Conservation (phyloP, 2,113 vertebrate species). For the Apteryx mantelli region DNA sequence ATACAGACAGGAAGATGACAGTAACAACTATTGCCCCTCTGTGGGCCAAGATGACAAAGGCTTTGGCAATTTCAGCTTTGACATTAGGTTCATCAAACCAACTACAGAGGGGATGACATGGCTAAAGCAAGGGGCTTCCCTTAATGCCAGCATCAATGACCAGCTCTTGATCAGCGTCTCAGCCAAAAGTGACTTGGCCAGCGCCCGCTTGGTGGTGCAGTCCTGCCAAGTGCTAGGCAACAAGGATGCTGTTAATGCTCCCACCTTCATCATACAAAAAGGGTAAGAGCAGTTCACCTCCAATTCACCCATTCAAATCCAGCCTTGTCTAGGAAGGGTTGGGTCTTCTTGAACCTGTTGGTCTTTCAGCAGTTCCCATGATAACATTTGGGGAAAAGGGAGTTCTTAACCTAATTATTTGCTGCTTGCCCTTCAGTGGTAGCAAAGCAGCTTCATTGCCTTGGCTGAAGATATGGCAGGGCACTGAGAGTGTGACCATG, state of each 20-base stretch:
- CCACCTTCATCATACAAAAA: neutral
- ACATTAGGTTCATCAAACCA: neutral
- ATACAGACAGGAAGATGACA: neutral
- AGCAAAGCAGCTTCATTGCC: neutral
- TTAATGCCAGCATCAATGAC: neutral
- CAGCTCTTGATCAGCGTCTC: neutral
- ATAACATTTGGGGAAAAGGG: neutral
- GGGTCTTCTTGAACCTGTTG: neutral
- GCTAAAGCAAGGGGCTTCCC: neutral
- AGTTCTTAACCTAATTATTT: neutral
- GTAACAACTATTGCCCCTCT: neutral
- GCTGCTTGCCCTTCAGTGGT: neutral
- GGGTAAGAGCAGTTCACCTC: neutral
- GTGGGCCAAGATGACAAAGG: neutral
- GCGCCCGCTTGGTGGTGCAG: neutral
- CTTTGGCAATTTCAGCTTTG: slow-evolving; percentile 12
- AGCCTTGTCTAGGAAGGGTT: too few species aligned
- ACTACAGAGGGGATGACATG: neutral
- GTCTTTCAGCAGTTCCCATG: neutral
- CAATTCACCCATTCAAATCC: neutral
- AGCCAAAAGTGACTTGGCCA: neutral
- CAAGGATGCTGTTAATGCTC: neutral
- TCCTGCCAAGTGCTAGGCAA: neutral
- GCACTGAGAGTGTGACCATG: neutral
- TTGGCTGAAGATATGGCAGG: neutral